Conservation (phyloP, 2,888 invertebrate species). For the Rhabditoides inermis region DNA sequence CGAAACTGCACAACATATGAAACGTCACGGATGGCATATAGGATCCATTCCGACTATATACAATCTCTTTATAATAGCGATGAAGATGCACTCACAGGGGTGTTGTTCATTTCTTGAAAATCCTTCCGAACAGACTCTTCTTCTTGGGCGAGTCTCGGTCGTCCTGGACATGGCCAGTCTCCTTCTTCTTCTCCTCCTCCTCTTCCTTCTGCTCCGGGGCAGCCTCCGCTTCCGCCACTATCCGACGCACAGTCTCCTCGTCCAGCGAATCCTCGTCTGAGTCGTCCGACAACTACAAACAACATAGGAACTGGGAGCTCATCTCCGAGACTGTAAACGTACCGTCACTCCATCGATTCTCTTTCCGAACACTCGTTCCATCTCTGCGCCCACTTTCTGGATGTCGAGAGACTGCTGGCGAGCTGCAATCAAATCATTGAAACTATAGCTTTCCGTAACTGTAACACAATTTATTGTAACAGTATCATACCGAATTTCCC, state of each 20-base stretch:
- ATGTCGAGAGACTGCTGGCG: slow-evolving; percentile 30
- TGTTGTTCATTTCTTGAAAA: slow-evolving; percentile 22
- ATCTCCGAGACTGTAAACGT: background rate
- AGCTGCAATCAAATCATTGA: slow-evolving; percentile 12
- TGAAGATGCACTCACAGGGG: no score
- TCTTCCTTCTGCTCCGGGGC: slow-evolving; percentile 11
- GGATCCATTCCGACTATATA: no score
- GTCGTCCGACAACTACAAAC: slow-evolving; percentile 6
- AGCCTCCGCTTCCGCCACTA: slow-evolving; percentile 28
- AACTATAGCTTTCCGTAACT: background rate
- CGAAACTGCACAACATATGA: no score
- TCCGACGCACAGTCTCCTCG: slow-evolving; percentile 25
- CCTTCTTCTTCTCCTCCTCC: background rate
- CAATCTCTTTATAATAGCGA: no score
- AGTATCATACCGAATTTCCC: background rate
- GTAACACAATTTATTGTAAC: background rate
- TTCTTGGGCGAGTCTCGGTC: slow-evolving; percentile 16
- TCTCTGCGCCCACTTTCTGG: slow-evolving; percentile 22
- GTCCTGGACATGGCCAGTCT: background rate
- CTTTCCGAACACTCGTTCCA: slow-evolving; percentile 21
- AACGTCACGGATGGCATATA: no score
- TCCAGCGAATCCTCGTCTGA: slow-evolving; percentile 21
- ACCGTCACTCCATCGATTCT: slow-evolving; percentile 17
- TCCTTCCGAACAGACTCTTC: slow-evolving; percentile 20
- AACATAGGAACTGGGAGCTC: background rate